Evolutionary conservation across 1,140 invertebrate genomes (phyloP).

Genomic region (Pseudomyrmex sp.): DNA sequence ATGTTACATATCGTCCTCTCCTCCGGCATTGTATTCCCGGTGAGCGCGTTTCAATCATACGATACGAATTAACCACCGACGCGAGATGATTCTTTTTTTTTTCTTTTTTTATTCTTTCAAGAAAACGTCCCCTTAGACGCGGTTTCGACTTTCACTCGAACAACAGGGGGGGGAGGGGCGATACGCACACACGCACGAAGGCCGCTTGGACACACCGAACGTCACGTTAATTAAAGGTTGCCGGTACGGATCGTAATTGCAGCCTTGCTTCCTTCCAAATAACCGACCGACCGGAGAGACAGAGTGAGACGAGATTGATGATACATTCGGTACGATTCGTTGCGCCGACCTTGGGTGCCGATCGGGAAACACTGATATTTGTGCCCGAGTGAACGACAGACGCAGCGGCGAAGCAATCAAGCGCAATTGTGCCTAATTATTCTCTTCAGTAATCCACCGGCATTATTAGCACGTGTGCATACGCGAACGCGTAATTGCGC

Average conservation of each 20-base stretch:
- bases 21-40: slow-evolving; percentile 31
- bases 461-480: slow-evolving; percentile 33
- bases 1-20: no score
- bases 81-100: neutral
- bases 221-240: slow-evolving; percentile 67
- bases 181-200: slow-evolving; percentile 41
- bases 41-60: slow-evolving; percentile 1
- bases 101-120: slow-evolving; percentile 15
- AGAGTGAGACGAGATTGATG: slow-evolving; percentile 51
- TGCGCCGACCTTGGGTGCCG: slow-evolving; percentile 41
- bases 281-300: slow-evolving; percentile 16
- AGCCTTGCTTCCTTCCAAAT: slow-evolving; percentile 51
- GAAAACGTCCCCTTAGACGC: slow-evolving; percentile 10
- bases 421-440: slow-evolving; percentile 52
- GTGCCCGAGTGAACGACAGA: slow-evolving; percentile 38
- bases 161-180: neutral
- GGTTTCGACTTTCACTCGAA: slow-evolving; percentile 9
- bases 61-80: slow-evolving; percentile 48
- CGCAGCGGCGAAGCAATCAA: slow-evolving; percentile 35
- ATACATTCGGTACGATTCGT: slow-evolving; percentile 47
- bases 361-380: slow-evolving; percentile 32
- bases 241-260: slow-evolving; percentile 56
- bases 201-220: slow-evolving; percentile 44
- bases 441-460: slow-evolving; percentile 20
- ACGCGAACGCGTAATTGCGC: slow-evolving; percentile 26